A percentile compares a stretch with the other conserved stretches of the same genome.
These are phyloP conservation scores for Calameuta filiformis DNA, from an alignment of 2,888 invertebrate species.

Conservation along the genomic window DNA sequence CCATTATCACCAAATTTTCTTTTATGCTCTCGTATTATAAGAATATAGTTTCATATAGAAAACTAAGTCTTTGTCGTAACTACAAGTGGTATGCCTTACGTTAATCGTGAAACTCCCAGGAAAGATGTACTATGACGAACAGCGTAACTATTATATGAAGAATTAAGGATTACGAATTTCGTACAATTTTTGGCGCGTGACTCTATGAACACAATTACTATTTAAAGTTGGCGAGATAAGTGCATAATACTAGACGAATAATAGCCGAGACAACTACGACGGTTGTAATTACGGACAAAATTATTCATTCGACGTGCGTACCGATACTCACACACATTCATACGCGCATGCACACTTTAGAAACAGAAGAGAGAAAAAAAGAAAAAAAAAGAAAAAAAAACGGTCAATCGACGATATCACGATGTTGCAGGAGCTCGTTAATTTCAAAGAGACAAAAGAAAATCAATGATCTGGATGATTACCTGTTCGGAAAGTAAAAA, in stretches of 20 bases:
- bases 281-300: background rate
- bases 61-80: conserved; percentile 62
- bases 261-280: conserved; percentile 9
- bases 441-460: background rate
- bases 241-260: conserved; percentile 23
- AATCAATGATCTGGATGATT: background rate
- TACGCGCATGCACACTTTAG: background rate
- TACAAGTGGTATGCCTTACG: conserved; percentile 40
- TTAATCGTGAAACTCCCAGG: conserved; percentile 40
- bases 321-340: background rate
- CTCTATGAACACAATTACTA: conserved; percentile 46
- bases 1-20: conserved; percentile 50
- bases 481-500: background rate
- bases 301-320: background rate
- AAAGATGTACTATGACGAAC: conserved; percentile 39
- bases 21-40: conserved; percentile 48
- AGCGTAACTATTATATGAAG: conserved; percentile 1
- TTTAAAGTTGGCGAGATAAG: conserved; percentile 32
- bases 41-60: conserved; percentile 64
- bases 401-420: conserved; percentile 1
- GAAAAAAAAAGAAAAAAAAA: too few relatives aligned
- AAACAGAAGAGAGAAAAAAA: background rate
- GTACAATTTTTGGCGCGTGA: conserved; percentile 3
- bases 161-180: background rate
- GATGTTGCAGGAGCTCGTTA: background rate